Conservation (phyloP, 2,888 invertebrate genomes). For the Caenorhabditis angaria region DNA sequence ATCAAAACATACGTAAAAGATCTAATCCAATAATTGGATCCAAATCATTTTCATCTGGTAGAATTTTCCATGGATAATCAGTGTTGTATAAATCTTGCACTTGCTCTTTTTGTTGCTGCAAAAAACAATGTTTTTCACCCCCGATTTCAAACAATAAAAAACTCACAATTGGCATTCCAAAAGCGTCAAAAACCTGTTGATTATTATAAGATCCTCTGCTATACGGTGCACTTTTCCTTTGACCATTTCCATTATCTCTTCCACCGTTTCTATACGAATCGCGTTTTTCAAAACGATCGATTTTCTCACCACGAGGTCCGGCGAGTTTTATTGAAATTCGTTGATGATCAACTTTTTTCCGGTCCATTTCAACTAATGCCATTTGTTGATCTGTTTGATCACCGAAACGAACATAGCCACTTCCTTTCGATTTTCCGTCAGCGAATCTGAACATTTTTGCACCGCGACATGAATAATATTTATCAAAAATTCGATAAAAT, state of each 20-base stretch:
- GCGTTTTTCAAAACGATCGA: slow-evolving; percentile 20
- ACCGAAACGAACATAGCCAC: slow-evolving; percentile 74
- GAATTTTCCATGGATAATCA: slow-evolving; percentile 32
- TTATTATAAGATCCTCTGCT: not conserved
- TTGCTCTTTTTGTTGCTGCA: not conserved
- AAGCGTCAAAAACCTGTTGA: slow-evolving; percentile 16
- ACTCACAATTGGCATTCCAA: slow-evolving; percentile 19
- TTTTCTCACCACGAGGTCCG: slow-evolving; percentile 53
- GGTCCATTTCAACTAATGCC: slow-evolving; percentile 74
- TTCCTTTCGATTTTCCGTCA: slow-evolving; percentile 73
- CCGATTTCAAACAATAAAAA: not conserved
- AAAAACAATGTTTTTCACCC: not conserved
- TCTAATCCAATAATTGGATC: slow-evolving; percentile 36
- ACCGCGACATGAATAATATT: slow-evolving; percentile 73
- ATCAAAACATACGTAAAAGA: slow-evolving; percentile 27
- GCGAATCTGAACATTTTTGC: slow-evolving; percentile 74
- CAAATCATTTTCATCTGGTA: slow-evolving; percentile 31
- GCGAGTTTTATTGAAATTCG: slow-evolving; percentile 62
- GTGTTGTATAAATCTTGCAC: slow-evolving; percentile 21
- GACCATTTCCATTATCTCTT: not conserved
- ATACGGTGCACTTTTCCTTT: not conserved
- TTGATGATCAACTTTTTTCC: slow-evolving; percentile 51
- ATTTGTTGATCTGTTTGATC: slow-evolving; percentile 73
- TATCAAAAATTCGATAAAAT: slow-evolving; percentile 73
- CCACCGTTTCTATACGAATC: not conserved